Evolutionary conservation across 2,888 invertebrate genomes (phyloP).

Genomic region (Dichetophora obliterata): DNA sequence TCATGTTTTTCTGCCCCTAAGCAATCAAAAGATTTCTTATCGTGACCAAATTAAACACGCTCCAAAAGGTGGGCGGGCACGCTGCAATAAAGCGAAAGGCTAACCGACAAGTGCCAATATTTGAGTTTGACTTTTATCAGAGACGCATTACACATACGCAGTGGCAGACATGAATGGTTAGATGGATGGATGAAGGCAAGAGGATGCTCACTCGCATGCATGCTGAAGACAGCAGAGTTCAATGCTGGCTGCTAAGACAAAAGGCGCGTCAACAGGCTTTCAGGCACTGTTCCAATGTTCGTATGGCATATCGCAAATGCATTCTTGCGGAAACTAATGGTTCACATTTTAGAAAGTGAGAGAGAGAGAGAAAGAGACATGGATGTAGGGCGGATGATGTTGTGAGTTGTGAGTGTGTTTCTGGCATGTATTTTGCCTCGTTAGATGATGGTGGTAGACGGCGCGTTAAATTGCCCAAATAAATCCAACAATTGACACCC

Average conservation of each 20-base stretch:
- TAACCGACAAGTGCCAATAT: conserved; percentile 34
- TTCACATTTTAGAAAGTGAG: neutral
- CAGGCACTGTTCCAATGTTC: neutral
- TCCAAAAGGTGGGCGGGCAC: conserved; percentile 20
- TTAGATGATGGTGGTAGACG: neutral
- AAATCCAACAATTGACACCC: too few species aligned
- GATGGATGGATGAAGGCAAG: neutral
- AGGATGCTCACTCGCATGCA: neutral
- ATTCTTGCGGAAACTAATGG: neutral
- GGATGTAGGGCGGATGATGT: too few species aligned
- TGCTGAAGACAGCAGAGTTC: neutral
- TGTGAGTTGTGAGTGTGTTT: neutral
- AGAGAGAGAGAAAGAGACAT: neutral
- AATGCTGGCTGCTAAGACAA: neutral
- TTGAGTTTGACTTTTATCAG: conserved; percentile 25
- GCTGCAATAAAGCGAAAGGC: conserved; percentile 25
- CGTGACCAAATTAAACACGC: conserved; percentile 24
- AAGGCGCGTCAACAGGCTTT: conserved; percentile 15
- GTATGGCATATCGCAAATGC: neutral
- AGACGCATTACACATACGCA: neutral
- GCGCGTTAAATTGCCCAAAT: neutral
- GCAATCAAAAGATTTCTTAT: conserved; percentile 34
- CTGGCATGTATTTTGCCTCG: neutral
- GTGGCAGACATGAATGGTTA: neutral
- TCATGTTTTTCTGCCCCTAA: neutral